Evolutionary conservation across 2,888 invertebrate species (phyloP).

Genomic region (Alcis repandata): DNA sequence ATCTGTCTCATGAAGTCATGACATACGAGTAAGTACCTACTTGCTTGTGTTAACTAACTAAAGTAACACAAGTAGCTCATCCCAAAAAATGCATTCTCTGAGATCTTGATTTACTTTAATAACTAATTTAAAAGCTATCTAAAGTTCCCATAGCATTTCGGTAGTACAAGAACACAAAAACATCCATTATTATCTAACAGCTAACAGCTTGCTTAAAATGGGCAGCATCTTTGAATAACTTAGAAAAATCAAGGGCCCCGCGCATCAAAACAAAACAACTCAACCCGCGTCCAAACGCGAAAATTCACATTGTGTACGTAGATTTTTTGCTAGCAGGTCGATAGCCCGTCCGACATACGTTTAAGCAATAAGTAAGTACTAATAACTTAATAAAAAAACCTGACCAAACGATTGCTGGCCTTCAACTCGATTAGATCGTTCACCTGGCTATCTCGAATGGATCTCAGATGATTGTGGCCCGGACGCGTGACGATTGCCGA

Average conservation of each 20-base stretch:
- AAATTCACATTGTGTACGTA: slow-evolving; percentile 49
- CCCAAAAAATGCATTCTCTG: no score
- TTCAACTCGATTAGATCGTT: slow-evolving; percentile 79
- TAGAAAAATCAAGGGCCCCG: slow-evolving; percentile 31
- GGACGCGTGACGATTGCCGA: slow-evolving; percentile 57
- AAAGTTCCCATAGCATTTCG: no score
- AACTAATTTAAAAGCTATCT: no score
- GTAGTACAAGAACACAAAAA: no score
- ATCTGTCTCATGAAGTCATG: no score
- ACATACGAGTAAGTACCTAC: no score
- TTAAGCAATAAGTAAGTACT: slow-evolving; percentile 60
- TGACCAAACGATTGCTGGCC: slow-evolving; percentile 77
- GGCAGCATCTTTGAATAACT: background rate
- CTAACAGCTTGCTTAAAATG: background rate
- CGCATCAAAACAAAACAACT: slow-evolving; percentile 45
- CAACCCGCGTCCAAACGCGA: slow-evolving; percentile 23
- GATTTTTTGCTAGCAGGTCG: slow-evolving; percentile 65
- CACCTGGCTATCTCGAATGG: slow-evolving; percentile 72
- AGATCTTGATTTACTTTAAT: no score
- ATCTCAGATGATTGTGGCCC: slow-evolving; percentile 59
- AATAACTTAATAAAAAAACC: slow-evolving; percentile 70
- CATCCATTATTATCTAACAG: no score
- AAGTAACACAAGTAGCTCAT: no score
- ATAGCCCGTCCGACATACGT: slow-evolving; percentile 66
- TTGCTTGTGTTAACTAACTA: no score